Base-by-base conservation (phyloP, 2,888 invertebrate species). In the Zygaena filipendulae region DNA sequence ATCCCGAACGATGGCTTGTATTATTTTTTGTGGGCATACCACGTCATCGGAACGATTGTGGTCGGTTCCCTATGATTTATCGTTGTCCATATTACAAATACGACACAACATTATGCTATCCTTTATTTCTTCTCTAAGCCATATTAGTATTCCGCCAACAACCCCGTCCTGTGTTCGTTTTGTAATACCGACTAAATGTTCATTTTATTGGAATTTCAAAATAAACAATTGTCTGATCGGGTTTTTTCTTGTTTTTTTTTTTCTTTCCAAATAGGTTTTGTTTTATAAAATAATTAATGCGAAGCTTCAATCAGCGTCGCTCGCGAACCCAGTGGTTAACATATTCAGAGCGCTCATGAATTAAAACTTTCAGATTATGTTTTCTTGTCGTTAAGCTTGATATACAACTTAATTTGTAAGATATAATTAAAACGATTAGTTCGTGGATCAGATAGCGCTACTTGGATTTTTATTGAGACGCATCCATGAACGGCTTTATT, bases 41-140 rank as follows among this genome's bases (percentile, higher is more conserved):
- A 79, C 74, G 75, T 77, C 77, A 75, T 70, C 74, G 75, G 72
- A 62, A 68, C 75, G 77, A 74, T 69, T 77, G 77, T 75, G 69
- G 68, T 66, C 72, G 47, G 61, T 70, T 68, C 77, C 68, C 75
- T 77, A 79, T 79, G 77, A 79, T 77, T 75, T 77, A 79, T 77
- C 62, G 75, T 67, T 59, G 74, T 66, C 71, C 77, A 72, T 72
- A 74, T 72, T 74, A 77, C 75, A 75, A 79, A 79, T 79, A 74
- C 75, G 71, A 79, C 70, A 75, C 66, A 71, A 63, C 59, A 72
- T 75, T 74, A 74, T 74, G 59, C 69, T 60, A 63, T 70, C 68
- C 68, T 75, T 75, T 77, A 75, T 77, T 79, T 77, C 69, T 75
- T 75, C 70, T 77, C 75, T 72, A 77, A 64, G 58, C 56, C 67